Evolutionary conservation across 2,888 invertebrate genomes (phyloP), one percentile per base, ranked within the genome.

Genomic region (Stenolophus ochropezus): DNA sequence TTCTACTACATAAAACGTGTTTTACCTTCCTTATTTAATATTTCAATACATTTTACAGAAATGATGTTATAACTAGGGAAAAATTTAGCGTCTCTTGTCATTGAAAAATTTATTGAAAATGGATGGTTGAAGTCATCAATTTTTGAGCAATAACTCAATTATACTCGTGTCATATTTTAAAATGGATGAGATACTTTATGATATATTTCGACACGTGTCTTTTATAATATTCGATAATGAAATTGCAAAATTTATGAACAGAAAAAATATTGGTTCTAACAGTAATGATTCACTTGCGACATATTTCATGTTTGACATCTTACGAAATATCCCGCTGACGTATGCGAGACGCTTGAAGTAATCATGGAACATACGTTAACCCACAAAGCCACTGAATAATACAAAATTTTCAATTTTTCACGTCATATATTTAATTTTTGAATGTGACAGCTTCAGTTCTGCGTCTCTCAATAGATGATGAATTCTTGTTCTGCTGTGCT

Each of bases 101-200:
- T 4, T 69, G 65, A 33, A 69, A 61, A 69, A 69, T 69, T 69
- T 69, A 73, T 73, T 73, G 73, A 49, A 73, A 49, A 73, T 49
- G 47, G 73, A 49, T 73, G 21, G 47, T n/a, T 20, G 47, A 18
- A 73, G 47, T 73, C 73, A 73, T 73, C 73, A 73, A 73, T 73
- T 73, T 73, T 73, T 49, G 47, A 73, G 73, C 25, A 23, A 49
- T 49, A 73, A 73, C 49, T 73, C 73, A 73, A 73, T 73, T 73
- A 73, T 49, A 73, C 49, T 49, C 23, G 8, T 73, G 73, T 73
- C 73, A 73, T 49, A 49, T 73, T 73, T 73, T 47, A 73, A 49
- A 73, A 73, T 73, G 73, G 73, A 73, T 73, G 73, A 49, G 73
- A 73, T 73, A 73, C 47, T 73, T 73, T 73, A 73, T 73, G 27